These are phyloP conservation scores for Mizuhopecten yessoensis DNA, from an alignment of 1,140 invertebrate genomes.

Conservation along the genomic window DNA sequence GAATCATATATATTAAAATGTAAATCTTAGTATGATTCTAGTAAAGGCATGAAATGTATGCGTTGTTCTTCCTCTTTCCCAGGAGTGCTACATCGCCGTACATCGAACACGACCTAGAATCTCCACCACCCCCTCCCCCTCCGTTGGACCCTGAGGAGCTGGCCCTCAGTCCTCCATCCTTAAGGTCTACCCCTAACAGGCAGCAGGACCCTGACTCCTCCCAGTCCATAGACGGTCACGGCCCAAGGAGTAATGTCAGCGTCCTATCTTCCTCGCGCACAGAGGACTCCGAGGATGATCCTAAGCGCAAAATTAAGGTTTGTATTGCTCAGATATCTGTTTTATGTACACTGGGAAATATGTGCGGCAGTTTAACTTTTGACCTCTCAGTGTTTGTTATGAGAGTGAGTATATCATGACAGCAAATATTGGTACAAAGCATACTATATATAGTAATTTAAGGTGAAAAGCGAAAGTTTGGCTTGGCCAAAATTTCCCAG, in stretches of 20 bases:
- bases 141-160: constrained; percentile 59
- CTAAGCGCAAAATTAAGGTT: constrained; percentile 74
- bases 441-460: no score
- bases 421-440: no score
- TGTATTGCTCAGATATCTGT: no score
- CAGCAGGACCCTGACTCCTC: constrained; percentile 47
- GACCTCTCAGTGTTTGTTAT: no score
- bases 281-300: constrained; percentile 72
- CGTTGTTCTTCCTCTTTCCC: background rate
- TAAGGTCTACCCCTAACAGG: constrained; percentile 51
- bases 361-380: no score
- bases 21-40: no score
- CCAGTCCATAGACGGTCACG: constrained; percentile 49
- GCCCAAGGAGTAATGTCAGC: constrained; percentile 70
- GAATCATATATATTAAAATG: no score
- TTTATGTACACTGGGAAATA: no score
- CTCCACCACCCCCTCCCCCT: constrained; percentile 77
- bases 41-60: no score
- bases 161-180: constrained; percentile 47
- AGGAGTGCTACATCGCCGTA: constrained; percentile 24
- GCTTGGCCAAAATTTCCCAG: no score
- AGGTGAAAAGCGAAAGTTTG: no score
- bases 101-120: constrained; percentile 45
- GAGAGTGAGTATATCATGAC: no score
- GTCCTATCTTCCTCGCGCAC: constrained; percentile 69